Base-by-base conservation (phyloP, 2,888 invertebrate species). In the Pegoplata infirma region DNA sequence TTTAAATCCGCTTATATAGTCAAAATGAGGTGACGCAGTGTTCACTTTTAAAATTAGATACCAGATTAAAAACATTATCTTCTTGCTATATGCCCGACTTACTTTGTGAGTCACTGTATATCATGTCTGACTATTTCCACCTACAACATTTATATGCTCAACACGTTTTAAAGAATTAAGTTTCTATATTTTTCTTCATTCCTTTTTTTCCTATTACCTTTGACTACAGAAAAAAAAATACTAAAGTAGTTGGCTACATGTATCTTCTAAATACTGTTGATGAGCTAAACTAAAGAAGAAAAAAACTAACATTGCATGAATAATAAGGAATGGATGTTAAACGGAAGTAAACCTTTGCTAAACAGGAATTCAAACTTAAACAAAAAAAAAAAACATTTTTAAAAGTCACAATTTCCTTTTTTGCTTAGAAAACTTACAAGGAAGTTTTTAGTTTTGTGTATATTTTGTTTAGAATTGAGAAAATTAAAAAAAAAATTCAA, bases 191-290 rank as follows among this genome's bases (percentile, higher is more conserved):
- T 61, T 51, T 25, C 5, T 12, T 36, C 17, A 44, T 44, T n/a
- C n/a, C n/a, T n/a, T n/a, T 55, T 47, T 14, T 55, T 23, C 12
- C 47, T 56, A n/a, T n/a, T n/a, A 40, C n/a, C 36, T 72, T 56
- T 63, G 44, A 21, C 28, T 66, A 14, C 47, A 47, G n/a, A n/a
- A 28, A 46, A 67, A 47, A 23, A 47, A 14, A 61, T 49, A 46
- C 49, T 61, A 59, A 61, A 67, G 59, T 32, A 55, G 32, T 55
- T 61, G 46, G 44, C 51, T 61, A 75, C 61, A 61, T n/a, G n/a
- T n/a, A n/a, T n/a, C n/a, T n/a, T 68, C 74, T 55, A 68, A 75
- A 68, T 68, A 68, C 75, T 61, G 68, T 68, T 63, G 75, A 75
- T 75, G 68, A 75, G 74, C 67, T 68, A 61, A 75, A 61, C 59